Evolutionary conservation across 2,888 invertebrate genomes (phyloP), one percentile per base, ranked within the genome.

Genomic region (Drosophila rellima): DNA sequence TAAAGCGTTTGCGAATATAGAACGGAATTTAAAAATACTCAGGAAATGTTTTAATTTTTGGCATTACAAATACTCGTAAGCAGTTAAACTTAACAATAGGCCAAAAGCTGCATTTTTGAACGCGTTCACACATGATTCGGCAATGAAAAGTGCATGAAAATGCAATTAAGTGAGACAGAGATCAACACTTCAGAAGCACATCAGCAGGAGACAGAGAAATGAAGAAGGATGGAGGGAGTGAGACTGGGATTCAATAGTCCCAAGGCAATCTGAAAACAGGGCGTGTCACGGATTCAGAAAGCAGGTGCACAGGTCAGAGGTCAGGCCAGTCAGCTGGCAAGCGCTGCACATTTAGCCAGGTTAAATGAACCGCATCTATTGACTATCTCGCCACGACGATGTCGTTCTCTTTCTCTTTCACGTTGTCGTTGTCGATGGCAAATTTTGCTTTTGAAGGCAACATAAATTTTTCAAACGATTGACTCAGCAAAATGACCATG

Each of bases 401-500:
- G 62, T 13, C 33, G 8, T 39, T 39, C 17, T 15, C 37, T 2
- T 8, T 15, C 7, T n/a, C 37, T 7, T 15, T n/a, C 0, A 2
- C 40, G 42, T 29, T 55, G 59, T 2, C 51, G 20, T n/a, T 48
- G 74, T n/a, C 75, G 33, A 48, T 76, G 73, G 86, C 78, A 84
- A 83, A 85, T 83, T 83, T 83, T 81, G 85, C 83, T 85, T 83
- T 83, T 85, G 85, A 86, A 85, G 84, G 87, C 85, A 85, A 84
- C 85, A 85, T 86, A 85, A 86, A 85, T 85, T 85, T 85, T 85
- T 85, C 85, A 85, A 85, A 82, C 85, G 85, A 85, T 85, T 85
- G 87, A 85, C 85, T 85, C 86, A 85, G 85, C 85, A 85, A 85
- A 85, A 86, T 85, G 85, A 86, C 85, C 85, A 85, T 85, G 86